These are phyloP conservation scores for Platalea minor DNA, from an alignment of 2,797 vertebrate species.

Conservation along the genomic window DNA sequence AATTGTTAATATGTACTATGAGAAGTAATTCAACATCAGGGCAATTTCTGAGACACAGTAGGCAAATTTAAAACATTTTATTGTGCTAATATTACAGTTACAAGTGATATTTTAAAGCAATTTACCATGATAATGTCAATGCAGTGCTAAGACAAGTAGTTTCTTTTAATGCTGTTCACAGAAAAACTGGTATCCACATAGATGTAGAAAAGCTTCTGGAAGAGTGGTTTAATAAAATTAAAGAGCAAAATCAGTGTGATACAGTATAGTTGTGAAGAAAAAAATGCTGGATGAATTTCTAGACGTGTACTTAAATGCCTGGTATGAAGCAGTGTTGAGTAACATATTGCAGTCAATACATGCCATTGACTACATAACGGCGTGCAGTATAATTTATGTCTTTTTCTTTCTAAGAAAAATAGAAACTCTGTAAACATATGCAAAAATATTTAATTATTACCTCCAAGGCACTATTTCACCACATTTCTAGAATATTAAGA, in stretches of 20 bases:
- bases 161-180: constrained; percentile 3
- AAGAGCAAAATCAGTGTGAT: neutral
- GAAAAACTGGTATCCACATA: neutral
- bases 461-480: constrained; percentile 1
- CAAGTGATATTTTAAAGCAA: constrained; percentile 39
- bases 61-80: constrained; percentile 48
- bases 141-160: constrained; percentile 7
- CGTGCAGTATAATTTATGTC: neutral
- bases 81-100: constrained; percentile 43
- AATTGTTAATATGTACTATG: constrained; percentile 33
- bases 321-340: neutral
- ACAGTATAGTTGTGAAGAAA: neutral
- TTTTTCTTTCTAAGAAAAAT: neutral
- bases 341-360: neutral
- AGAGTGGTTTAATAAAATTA: neutral
- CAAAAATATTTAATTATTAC: neutral
- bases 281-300: neutral
- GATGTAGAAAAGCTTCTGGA: neutral
- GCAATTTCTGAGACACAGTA: constrained; percentile 36
- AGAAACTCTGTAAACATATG: neutral
- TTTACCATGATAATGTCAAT: constrained; percentile 9
- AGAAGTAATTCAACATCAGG: constrained; percentile 41
- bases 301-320: neutral
- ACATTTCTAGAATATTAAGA: neutral
- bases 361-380: neutral